phyloP scores from a whole-genome alignment of 2,797 vertebrate genomes.

The Danio aesculapii region DNA sequence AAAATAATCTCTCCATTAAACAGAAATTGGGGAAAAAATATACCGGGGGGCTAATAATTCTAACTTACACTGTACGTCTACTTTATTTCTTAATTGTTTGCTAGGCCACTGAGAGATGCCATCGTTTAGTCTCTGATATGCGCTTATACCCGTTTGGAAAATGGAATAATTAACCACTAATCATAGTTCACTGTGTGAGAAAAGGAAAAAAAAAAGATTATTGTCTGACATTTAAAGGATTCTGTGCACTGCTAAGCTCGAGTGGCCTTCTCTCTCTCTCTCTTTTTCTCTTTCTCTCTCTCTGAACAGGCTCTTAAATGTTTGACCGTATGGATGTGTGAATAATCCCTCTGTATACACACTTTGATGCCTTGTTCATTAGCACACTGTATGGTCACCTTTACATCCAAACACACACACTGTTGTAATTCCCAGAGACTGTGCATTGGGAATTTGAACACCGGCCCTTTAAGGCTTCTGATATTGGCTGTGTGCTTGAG shows the following conservation, averaged over 20 bases:
- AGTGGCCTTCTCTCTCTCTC: not conserved
- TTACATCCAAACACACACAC: constrained; percentile 20
- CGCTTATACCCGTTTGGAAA: constrained; percentile 3
- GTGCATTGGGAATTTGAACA: constrained; percentile 59
- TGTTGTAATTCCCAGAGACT: constrained; percentile 65
- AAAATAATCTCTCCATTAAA: too few species aligned
- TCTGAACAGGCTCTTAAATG: constrained; percentile 45
- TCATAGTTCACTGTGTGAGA: not conserved
- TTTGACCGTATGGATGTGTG: constrained; percentile 57
- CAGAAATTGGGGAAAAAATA: too few species aligned
- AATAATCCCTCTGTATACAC: constrained; percentile 65
- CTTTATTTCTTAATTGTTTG: constrained; percentile 9
- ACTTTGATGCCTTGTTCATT: constrained; percentile 50
- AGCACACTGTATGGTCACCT: constrained; percentile 43
- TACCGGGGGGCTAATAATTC: too few species aligned
- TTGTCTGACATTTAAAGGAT: constrained; percentile 41
- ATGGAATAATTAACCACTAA: constrained; percentile 35
- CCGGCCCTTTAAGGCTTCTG: constrained; percentile 61
- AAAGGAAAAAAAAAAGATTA: constrained; percentile 2
- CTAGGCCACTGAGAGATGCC: not conserved
- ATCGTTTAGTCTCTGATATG: not conserved
- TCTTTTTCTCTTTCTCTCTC: not conserved
- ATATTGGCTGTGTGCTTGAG: constrained; percentile 60
- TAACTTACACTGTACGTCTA: too few species aligned
- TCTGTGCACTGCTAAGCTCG: not conserved